A percentile compares a stretch with the other conserved stretches of the same genome.
phyloP scores from a whole-genome alignment of 2,113 vertebrate species.

The Misgurnus anguillicaudatus region DNA sequence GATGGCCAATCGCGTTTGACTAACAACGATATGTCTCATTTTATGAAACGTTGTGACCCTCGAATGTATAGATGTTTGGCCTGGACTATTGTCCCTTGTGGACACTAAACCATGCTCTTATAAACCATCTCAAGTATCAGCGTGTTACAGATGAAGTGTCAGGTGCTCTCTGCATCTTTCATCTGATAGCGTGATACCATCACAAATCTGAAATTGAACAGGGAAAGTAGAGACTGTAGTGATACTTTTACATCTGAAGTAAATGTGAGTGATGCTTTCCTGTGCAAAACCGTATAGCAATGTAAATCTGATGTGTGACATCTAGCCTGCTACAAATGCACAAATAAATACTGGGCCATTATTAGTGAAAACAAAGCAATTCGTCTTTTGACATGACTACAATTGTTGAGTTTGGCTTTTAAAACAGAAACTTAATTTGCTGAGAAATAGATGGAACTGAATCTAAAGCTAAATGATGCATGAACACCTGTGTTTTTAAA shows the following conservation, averaged over 20 bases:
- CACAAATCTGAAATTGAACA: neutral
- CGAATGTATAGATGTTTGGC: neutral
- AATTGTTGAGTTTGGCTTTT: too few relatives aligned
- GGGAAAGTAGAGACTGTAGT: too few relatives aligned
- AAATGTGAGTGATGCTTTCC: too few relatives aligned
- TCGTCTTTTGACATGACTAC: too few relatives aligned
- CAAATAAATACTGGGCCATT: too few relatives aligned
- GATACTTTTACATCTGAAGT: too few relatives aligned
- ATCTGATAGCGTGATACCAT: neutral
- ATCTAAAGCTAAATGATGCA: neutral
- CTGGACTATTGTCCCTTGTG: neutral
- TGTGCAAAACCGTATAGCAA: too few relatives aligned
- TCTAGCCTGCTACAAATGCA: too few relatives aligned
- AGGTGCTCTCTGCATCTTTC: neutral
- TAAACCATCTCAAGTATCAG: neutral
- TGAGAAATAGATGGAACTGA: neutral
- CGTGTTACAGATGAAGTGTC: neutral
- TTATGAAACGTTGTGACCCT: neutral
- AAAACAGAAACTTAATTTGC: too few relatives aligned
- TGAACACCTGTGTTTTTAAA: neutral
- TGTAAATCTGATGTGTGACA: too few relatives aligned
- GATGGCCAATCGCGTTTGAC: neutral
- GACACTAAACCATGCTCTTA: slow-evolving; percentile 6
- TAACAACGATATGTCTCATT: neutral
- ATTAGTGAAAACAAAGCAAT: too few relatives aligned